phyloP scores from a whole-genome alignment of 2,113 vertebrate genomes.

The Aptenodytes patagonicus region DNA sequence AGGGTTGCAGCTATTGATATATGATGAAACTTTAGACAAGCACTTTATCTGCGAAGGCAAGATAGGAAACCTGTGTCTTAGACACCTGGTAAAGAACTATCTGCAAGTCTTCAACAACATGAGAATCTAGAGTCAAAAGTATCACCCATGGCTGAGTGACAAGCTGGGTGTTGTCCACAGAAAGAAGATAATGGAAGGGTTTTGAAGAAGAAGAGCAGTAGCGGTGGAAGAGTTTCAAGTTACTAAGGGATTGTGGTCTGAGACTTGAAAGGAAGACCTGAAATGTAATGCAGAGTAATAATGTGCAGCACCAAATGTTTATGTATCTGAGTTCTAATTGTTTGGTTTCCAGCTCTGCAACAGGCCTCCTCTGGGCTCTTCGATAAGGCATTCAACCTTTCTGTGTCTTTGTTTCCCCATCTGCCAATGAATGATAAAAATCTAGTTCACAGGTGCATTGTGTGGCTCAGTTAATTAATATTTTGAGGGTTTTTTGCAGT shows the following conservation, averaged over 20 bases:
- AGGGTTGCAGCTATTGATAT: neutral
- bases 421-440: constrained; percentile 29
- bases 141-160: neutral
- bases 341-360: constrained; percentile 2
- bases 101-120: neutral
- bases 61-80: neutral
- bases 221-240: neutral
- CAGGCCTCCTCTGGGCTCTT: neutral
- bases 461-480: constrained; percentile 28
- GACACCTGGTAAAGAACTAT: neutral
- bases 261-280: neutral
- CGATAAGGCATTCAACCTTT: neutral
- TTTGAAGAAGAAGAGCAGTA: neutral
- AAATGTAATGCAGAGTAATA: neutral
- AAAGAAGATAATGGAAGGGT: neutral
- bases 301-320: neutral
- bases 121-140: neutral
- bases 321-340: neutral
- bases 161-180: neutral
- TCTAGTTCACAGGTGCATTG: constrained; percentile 37
- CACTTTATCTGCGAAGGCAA: neutral
- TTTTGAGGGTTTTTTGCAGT: neutral
- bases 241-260: neutral
- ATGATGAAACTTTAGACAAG: neutral
- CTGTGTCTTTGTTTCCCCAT: constrained; percentile 49